Percentiles rank a stretch among this genome's conserved stretches.
Evolutionary conservation across 2,888 invertebrate species (phyloP).

Genomic region (Ephialtes manifestator): DNA sequence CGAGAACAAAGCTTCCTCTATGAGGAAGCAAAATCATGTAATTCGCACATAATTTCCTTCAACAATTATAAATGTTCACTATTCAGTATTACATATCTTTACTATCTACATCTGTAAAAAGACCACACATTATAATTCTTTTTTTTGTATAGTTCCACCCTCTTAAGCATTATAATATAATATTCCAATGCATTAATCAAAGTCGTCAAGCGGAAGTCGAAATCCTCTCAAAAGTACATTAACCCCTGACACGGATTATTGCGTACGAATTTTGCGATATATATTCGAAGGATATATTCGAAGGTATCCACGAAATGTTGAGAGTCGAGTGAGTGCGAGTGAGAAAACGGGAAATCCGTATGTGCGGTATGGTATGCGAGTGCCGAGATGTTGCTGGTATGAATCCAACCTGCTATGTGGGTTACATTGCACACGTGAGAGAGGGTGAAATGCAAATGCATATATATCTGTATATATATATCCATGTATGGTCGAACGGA

Average conservation of each 20-base stretch:
- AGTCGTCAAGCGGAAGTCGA: not conserved
- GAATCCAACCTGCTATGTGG: constrained; percentile 31
- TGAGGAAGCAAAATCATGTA: too few relatives aligned
- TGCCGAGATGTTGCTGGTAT: constrained; percentile 35
- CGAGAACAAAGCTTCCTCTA: too few relatives aligned
- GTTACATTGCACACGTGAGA: constrained; percentile 16
- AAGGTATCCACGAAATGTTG: constrained; percentile 40
- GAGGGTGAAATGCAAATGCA: constrained; percentile 58
- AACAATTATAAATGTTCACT: too few relatives aligned
- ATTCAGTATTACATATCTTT: too few relatives aligned
- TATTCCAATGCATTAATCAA: not conserved
- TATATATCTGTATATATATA: constrained; percentile 11
- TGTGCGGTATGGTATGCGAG: constrained; percentile 58
- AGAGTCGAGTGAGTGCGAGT: not conserved
- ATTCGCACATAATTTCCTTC: too few relatives aligned
- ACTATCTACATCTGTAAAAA: too few relatives aligned
- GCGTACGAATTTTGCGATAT: constrained; percentile 9
- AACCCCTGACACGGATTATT: not conserved
- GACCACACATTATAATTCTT: too few relatives aligned
- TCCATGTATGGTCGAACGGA: constrained; percentile 20
- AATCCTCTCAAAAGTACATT: not conserved
- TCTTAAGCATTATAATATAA: not conserved
- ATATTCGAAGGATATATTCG: constrained; percentile 17
- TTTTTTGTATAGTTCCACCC: too few relatives aligned
- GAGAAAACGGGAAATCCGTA: constrained; percentile 56